phyloP scores from a whole-genome alignment of 1,140 invertebrate species.

The Neoseiulus cucumeris region DNA sequence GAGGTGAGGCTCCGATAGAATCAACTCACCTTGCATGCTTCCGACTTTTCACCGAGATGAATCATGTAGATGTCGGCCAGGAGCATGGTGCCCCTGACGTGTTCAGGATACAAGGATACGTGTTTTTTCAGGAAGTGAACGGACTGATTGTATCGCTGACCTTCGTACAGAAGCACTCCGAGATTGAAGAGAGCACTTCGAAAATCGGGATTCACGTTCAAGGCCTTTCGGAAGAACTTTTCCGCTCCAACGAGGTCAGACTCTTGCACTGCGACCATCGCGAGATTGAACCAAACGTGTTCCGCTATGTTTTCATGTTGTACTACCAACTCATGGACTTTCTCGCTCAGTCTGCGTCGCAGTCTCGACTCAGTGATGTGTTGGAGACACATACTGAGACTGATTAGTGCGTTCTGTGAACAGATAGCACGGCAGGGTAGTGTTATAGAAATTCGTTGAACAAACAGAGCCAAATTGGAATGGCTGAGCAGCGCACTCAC shows the following conservation, averaged over 20 bases:
- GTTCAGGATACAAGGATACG: not conserved
- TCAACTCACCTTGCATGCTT: not conserved
- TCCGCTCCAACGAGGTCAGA: not conserved
- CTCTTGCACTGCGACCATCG: not conserved
- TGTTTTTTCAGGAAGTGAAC: not conserved
- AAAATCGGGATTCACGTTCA: not conserved
- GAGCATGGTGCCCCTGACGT: constrained; percentile 1
- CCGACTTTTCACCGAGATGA: not conserved
- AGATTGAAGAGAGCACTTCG: constrained; percentile 6
- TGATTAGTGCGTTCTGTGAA: not conserved
- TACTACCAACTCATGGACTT: not conserved
- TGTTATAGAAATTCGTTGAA: not conserved
- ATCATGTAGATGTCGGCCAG: constrained; percentile 4
- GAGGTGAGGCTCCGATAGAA: not conserved
- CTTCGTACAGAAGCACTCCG: not conserved
- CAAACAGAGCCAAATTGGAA: not conserved
- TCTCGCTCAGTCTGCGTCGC: not conserved
- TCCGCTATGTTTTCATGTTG: not conserved
- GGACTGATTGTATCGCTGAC: not conserved
- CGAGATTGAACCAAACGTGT: constrained; percentile 5
- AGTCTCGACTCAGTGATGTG: not conserved
- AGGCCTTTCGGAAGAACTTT: not conserved
- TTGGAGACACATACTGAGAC: not conserved
- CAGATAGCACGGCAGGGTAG: not conserved
- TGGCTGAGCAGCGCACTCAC: not conserved